phyloP scores from a whole-genome alignment of 2,797 vertebrate genomes.

The Cichlasoma orientale region DNA sequence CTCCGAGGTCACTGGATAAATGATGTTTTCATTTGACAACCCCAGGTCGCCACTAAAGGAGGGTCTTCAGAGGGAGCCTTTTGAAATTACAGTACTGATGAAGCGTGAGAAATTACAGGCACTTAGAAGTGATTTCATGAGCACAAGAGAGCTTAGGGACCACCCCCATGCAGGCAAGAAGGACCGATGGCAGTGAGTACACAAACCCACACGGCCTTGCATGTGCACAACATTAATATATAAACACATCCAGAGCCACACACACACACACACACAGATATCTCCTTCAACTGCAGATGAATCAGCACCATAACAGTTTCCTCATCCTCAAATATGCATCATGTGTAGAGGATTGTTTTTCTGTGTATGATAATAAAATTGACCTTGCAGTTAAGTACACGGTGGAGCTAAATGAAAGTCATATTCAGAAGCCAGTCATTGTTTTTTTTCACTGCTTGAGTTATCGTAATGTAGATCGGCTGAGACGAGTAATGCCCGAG shows the following conservation, averaged over 20 bases:
- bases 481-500: conserved; percentile 60
- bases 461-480: conserved; percentile 64
- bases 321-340: conserved; percentile 14
- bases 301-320: conserved; percentile 2
- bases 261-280: conserved; percentile 1
- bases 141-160: conserved; percentile 61
- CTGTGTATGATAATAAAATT: conserved; percentile 27
- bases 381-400: conserved; percentile 33
- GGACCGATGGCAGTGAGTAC: conserved; percentile 38
- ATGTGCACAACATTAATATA: conserved; percentile 5
- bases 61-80: conserved; percentile 69
- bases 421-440: conserved; percentile 36
- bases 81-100: conserved; percentile 80
- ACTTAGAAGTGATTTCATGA: conserved; percentile 75
- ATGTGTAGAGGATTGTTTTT: conserved; percentile 1
- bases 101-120: conserved; percentile 81
- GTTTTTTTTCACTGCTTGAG: conserved; percentile 39
- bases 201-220: conserved; percentile 47
- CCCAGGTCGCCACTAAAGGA: conserved; percentile 62
- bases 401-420: conserved; percentile 36
- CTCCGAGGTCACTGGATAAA: conserved; percentile 78
- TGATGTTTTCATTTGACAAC: conserved; percentile 78
- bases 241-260: conserved; percentile 2
- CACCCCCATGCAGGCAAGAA: conserved; percentile 59
- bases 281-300: conserved; percentile 9